phyloP scores from a whole-genome alignment of 2,797 vertebrate species.

The Hapalemur alaotrensis region DNA sequence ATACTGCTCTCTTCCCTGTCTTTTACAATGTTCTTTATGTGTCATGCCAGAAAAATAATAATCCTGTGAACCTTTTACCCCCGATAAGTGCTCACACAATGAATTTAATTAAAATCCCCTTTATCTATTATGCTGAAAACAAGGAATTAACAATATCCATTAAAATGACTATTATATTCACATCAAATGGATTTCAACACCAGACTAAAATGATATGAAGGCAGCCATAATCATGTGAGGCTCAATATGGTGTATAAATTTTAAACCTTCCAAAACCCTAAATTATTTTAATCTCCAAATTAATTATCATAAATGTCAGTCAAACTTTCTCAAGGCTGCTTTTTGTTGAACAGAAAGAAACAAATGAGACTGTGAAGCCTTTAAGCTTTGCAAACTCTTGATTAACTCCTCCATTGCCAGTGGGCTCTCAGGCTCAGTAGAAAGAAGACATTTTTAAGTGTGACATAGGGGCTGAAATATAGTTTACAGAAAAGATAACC shows the following conservation, averaged over 20 bases:
- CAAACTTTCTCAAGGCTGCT: constrained; percentile 65
- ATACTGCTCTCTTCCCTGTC: constrained; percentile 20
- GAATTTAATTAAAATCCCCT: constrained; percentile 78
- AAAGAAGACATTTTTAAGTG: constrained; percentile 9
- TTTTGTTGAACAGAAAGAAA: constrained; percentile 67
- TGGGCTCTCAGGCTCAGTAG: not conserved
- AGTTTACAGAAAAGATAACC: not conserved
- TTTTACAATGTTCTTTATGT: constrained; percentile 56
- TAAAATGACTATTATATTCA: constrained; percentile 70
- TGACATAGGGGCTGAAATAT: not conserved
- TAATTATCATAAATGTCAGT: constrained; percentile 73
- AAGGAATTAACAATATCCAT: constrained; percentile 75
- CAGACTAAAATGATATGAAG: constrained; percentile 53
- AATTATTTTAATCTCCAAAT: constrained; percentile 74
- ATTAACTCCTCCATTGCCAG: constrained; percentile 42
- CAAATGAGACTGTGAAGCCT: constrained; percentile 59
- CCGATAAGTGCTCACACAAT: constrained; percentile 62
- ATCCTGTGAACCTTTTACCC: constrained; percentile 66
- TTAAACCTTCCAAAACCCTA: constrained; percentile 48
- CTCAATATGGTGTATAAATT: constrained; percentile 45
- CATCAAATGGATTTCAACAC: constrained; percentile 75
- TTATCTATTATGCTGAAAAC: constrained; percentile 75
- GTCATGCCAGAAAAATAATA: constrained; percentile 75
- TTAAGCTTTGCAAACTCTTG: not conserved
- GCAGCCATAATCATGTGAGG: constrained; percentile 43